These are phyloP conservation scores for Cryptoprocta ferox DNA, from an alignment of 2,797 vertebrate genomes.

Conservation along the genomic window DNA sequence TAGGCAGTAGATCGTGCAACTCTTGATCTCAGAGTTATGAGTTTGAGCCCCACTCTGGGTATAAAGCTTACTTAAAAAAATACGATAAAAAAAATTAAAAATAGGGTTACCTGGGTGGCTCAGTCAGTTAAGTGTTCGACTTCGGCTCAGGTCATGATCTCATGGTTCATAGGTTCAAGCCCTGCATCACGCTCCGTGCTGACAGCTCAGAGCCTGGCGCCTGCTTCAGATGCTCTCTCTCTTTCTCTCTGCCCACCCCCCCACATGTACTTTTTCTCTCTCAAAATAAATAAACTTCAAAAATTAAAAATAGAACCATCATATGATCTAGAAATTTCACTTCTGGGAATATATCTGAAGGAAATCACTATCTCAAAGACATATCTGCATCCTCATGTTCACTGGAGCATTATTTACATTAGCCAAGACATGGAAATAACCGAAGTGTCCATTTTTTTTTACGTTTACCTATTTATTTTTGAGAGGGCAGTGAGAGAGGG, in stretches of 20 bases:
- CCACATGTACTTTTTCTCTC: too few species aligned
- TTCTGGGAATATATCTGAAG: neutral
- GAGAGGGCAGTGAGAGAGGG: too few species aligned
- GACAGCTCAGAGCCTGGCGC: too few species aligned
- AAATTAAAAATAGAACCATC: neutral
- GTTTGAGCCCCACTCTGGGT: neutral
- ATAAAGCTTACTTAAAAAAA: neutral
- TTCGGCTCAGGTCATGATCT: too few species aligned
- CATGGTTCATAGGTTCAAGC: too few species aligned
- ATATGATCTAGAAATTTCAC: neutral
- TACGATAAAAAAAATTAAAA: neutral
- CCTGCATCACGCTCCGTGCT: too few species aligned
- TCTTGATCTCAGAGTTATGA: neutral
- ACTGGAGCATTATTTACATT: neutral
- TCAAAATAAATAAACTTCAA: too few species aligned
- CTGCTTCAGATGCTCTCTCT: too few species aligned
- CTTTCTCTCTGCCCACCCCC: too few species aligned
- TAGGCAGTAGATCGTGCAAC: neutral
- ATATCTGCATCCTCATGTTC: neutral
- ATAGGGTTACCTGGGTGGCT: neutral
- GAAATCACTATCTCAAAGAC: neutral
- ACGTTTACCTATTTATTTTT: too few species aligned
- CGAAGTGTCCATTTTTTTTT: neutral
- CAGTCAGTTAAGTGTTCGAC: too few species aligned
- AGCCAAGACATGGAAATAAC: neutral